Conservation (phyloP, 2,888 invertebrate genomes). For the Caenorhabditis panamensis region DNA sequence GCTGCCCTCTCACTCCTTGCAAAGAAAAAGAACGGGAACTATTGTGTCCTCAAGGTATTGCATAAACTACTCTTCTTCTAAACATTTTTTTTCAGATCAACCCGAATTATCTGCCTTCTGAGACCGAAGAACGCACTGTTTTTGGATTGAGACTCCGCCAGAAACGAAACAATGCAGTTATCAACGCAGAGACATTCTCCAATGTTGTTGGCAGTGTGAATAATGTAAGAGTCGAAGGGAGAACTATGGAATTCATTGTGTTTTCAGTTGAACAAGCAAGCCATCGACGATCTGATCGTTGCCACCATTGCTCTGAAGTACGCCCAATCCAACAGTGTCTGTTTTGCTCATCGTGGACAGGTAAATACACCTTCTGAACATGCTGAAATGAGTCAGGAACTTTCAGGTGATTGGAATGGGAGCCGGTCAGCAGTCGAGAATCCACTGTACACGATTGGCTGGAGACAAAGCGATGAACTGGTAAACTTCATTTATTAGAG, state of each 20-base stretch:
- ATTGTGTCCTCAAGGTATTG: constrained; percentile 91
- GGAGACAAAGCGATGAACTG: constrained; percentile 98
- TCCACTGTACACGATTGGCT: constrained; percentile 97
- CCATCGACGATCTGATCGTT: constrained; percentile 92
- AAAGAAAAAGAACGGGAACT: constrained; percentile 95
- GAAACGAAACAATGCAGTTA: constrained; percentile 90
- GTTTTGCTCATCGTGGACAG: constrained; percentile 92
- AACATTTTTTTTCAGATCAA: constrained; percentile 86
- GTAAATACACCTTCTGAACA: constrained; percentile 78
- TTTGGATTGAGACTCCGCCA: constrained; percentile 90
- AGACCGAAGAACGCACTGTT: constrained; percentile 89
- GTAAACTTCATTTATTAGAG: constrained; percentile 82
- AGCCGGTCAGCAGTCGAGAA: constrained; percentile 98
- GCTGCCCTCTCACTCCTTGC: constrained; percentile 90
- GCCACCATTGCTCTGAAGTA: constrained; percentile 97
- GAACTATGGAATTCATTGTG: too few species aligned
- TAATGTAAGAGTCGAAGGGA: too few species aligned
- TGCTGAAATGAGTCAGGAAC: background rate
- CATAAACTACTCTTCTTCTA: background rate
- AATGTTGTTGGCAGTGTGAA: constrained; percentile 88
- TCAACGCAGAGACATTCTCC: constrained; percentile 87
- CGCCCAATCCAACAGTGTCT: constrained; percentile 98
- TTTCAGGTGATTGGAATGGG: constrained; percentile 88
- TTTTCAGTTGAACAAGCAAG: constrained; percentile 86
- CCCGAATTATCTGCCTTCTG: constrained; percentile 88